A percentile compares a stretch with the other conserved stretches of the same genome.
These are phyloP conservation scores for Neodiprion virginianus DNA, from an alignment of 1,140 invertebrate species.

Conservation along the genomic window DNA sequence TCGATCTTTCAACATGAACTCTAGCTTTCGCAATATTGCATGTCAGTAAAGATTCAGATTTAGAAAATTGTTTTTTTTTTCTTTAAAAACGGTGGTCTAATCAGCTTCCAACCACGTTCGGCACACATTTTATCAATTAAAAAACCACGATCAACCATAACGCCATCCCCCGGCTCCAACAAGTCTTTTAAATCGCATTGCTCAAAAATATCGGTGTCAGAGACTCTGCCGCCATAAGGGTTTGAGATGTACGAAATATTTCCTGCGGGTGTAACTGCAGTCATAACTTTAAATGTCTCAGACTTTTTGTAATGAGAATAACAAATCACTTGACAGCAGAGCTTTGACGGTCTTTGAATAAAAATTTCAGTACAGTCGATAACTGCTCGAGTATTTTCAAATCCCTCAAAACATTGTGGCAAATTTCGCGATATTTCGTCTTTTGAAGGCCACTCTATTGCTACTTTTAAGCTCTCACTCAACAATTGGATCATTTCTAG, in stretches of 20 bases:
- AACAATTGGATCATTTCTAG: constrained; percentile 27
- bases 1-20: constrained; percentile 32
- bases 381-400: constrained; percentile 34
- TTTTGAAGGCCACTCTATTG: constrained; percentile 30
- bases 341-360: constrained; percentile 33
- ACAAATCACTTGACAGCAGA: constrained; percentile 32
- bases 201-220: constrained; percentile 44
- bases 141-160: constrained; percentile 39
- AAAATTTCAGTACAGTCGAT: constrained; percentile 37
- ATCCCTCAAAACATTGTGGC: constrained; percentile 37
- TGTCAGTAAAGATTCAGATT: constrained; percentile 31
- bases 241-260: constrained; percentile 43
- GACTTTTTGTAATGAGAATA: constrained; percentile 44
- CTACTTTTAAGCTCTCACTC: constrained; percentile 27
- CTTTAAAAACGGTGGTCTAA: constrained; percentile 35
- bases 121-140: constrained; percentile 39
- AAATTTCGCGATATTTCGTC: constrained; percentile 31
- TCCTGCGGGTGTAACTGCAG: constrained; percentile 46
- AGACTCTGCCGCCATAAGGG: constrained; percentile 42
- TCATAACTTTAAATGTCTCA: constrained; percentile 47
- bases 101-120: constrained; percentile 23
- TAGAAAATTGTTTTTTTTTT: constrained; percentile 35
- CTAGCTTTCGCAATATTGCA: constrained; percentile 35
- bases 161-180: constrained; percentile 21
- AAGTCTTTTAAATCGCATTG: constrained; percentile 22